These are phyloP conservation scores for Ornithorhynchus anatinus DNA, from an alignment of 2,113 vertebrate genomes.

Conservation along the genomic window DNA sequence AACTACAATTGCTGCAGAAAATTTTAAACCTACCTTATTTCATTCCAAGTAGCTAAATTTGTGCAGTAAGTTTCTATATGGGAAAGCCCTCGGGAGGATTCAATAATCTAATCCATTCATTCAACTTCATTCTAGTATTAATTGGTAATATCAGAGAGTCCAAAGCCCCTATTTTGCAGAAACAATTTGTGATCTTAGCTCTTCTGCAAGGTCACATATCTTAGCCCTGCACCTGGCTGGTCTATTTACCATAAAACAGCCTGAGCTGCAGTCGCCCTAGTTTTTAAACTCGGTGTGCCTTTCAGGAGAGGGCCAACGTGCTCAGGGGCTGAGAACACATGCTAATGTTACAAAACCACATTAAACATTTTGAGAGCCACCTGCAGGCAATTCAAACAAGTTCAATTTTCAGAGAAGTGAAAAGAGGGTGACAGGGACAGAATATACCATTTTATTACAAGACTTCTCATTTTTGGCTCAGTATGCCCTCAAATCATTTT, in stretches of 20 bases:
- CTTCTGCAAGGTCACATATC: constrained; percentile 35
- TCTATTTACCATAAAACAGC: constrained; percentile 42
- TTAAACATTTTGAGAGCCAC: background rate
- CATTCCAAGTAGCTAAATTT: background rate
- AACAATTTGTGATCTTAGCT: constrained; percentile 32
- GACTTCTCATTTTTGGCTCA: background rate
- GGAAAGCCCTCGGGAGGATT: background rate
- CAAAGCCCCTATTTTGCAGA: constrained; percentile 43
- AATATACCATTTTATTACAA: background rate
- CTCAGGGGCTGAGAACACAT: constrained; percentile 6
- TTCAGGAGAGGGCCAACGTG: background rate
- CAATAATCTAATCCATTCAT: constrained; percentile 31
- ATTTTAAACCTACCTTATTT: background rate
- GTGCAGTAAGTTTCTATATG: background rate
- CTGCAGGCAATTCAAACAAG: background rate
- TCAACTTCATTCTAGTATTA: constrained; percentile 41
- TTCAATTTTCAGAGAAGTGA: background rate
- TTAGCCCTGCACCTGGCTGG: constrained; percentile 49
- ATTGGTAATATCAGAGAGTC: constrained; percentile 41
- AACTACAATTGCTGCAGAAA: accelerated
- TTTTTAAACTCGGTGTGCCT: constrained; percentile 5
- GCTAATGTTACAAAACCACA: background rate
- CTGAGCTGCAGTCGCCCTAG: constrained; percentile 45
- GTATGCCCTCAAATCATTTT: background rate
- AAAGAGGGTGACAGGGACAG: background rate